A percentile compares a stretch with the other conserved stretches of the same genome.
phyloP scores from a whole-genome alignment of 1,140 invertebrate genomes.

The Heliconius himera region DNA sequence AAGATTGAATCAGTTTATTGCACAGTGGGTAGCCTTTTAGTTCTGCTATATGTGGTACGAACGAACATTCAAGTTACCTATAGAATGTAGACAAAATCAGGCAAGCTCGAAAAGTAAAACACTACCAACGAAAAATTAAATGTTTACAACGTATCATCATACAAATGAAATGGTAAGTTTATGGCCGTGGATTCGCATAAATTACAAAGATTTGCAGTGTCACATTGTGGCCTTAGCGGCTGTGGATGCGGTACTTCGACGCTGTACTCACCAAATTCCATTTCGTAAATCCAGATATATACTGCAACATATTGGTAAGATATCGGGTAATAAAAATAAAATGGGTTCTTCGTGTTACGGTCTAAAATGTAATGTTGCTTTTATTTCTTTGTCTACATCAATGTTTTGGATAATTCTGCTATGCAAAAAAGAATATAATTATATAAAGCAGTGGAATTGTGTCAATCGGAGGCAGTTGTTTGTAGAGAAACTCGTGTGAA shows the following conservation, averaged over 20 bases:
- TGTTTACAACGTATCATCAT: neutral
- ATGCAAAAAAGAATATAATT: too few relatives aligned
- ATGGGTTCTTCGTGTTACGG: neutral
- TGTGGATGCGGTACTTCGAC: neutral
- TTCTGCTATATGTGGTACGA: too few relatives aligned
- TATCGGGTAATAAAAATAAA: neutral
- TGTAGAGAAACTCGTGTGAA: too few relatives aligned
- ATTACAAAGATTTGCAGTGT: neutral
- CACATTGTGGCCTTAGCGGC: neutral
- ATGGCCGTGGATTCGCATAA: neutral
- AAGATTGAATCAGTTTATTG: too few relatives aligned
- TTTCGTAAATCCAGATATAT: neutral
- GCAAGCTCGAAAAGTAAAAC: too few relatives aligned
- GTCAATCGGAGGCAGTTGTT: too few relatives aligned
- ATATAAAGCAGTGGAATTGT: too few relatives aligned
- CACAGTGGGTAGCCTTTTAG: too few relatives aligned
- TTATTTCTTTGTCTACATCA: neutral
- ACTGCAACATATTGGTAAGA: neutral
- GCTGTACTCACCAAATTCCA: neutral
- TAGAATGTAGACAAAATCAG: too few relatives aligned
- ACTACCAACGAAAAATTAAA: neutral
- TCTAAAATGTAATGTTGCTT: neutral
- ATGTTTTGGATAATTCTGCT: neutral
- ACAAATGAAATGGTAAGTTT: neutral
- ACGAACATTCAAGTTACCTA: too few relatives aligned